Evolutionary conservation across 1,140 invertebrate species (phyloP), one percentile per base, ranked within the genome.

Genomic region (Drosophila insularis): DNA sequence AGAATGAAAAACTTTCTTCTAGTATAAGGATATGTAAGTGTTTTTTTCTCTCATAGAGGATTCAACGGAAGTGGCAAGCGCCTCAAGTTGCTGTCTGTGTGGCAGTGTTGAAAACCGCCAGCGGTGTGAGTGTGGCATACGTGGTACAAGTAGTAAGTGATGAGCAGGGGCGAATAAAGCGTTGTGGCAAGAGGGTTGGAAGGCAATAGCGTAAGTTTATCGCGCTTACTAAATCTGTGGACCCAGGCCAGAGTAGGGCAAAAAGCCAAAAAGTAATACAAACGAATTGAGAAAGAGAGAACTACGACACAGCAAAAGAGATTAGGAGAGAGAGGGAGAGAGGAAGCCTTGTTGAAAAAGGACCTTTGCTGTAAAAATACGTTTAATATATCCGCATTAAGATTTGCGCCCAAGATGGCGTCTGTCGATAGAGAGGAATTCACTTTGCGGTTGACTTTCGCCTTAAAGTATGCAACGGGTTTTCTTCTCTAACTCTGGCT

Each of bases 311-410:
- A 37, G 35, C 2, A 50, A 50, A 21, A 4, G 8, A 50, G 43
- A 19, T 14, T 17, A 14, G 8, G 14, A 19, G 75, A 76, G 68
- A 79, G 71, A 72, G 67, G 68, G 78, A 87, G 62, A 76, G 58
- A 61, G 43, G 23, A 23, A 35, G 27, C 69, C 56, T 65, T 60
- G 43, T 46, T 58, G 32, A 60, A 17, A 65, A 62, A 19, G 62
- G 70, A 71, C 60, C 43, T 21, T 50, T 71, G 84, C 68, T 74
- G 84, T 89, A 84, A 89, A 87, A 89, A 89, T 80, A 89, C 89
- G 84, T 89, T 89, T 89, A 89, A 89, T 89, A 89, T 89, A 89
- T 89, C 84, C 84, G 84, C 73, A 89, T 89, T 69, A 79, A 89
- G 80, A 84, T 84, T 84, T 31, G 59, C 17, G 43, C 11, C 6